These are phyloP conservation scores for Megastigmus dorsalis DNA, from an alignment of 2,888 invertebrate genomes.

Conservation along the genomic window DNA sequence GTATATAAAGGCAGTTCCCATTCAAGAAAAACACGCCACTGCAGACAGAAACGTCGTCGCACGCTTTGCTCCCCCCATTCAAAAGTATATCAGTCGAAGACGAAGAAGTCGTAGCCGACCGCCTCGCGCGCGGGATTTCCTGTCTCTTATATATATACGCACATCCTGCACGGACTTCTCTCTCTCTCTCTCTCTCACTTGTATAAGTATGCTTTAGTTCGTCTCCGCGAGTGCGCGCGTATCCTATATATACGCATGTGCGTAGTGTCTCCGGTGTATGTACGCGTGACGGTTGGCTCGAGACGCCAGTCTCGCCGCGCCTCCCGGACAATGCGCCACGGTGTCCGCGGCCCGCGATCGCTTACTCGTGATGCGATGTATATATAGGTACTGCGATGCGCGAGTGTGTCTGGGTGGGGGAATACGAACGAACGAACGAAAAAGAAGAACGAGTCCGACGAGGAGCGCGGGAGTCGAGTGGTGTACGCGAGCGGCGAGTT, in stretches of 20 bases:
- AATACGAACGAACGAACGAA: no score
- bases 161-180: background rate
- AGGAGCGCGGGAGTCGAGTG: no score
- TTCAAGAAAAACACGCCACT: slow-evolving; percentile 20
- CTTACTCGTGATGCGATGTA: background rate
- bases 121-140: slow-evolving; percentile 16
- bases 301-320: slow-evolving; percentile 40
- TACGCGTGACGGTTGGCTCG: slow-evolving; percentile 40
- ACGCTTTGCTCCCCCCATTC: slow-evolving; percentile 29
- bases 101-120: no score
- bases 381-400: background rate
- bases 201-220: no score
- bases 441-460: no score
- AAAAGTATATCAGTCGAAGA: background rate
- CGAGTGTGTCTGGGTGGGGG: no score
- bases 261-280: no score
- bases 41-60: background rate
- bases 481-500: no score
- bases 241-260: no score
- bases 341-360: background rate
- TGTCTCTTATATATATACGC: slow-evolving; percentile 1
- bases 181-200: no score
- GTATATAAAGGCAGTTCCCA: background rate
- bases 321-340: slow-evolving; percentile 30
- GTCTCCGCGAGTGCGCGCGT: background rate